Evolutionary conservation across 2,888 invertebrate genomes (phyloP), one percentile per base, ranked within the genome.

Genomic region (Malacosoma neustria): DNA sequence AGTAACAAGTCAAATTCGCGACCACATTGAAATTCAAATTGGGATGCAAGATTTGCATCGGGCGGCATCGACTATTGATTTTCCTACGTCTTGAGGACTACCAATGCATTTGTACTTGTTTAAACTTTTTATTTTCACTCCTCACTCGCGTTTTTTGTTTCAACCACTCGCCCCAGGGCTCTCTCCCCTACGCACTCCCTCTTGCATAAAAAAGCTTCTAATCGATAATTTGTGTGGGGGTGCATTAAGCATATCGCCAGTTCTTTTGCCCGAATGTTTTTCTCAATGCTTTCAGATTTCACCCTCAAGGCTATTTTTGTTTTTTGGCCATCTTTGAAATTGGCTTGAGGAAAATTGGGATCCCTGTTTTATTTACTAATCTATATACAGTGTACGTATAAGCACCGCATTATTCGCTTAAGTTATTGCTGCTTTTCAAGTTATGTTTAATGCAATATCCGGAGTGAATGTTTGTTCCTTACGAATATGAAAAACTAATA

Each of bases 171-270:
- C 84, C 84, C 80, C 64, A 65, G 58, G 70, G 69, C 58, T 53
- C 57, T 58, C 70, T 70, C 84, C 84, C 85, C 76, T 67, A 72
- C 70, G 73, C 63, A 74, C 56, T 76, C 84, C 81, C 85, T 85
- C 85, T 85, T 85, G 85, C 85, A 85, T 85, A 85, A 85, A 85
- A 85, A 85, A 85, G 85, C 82, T 80, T 77, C 84, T 85, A 85
- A 85, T 85, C 85, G 85, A 85, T 85, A 85, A 85, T 85, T 85
- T 85, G 77, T 85, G 81, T 85, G 85, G 85, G 81, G 84, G 85
- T 84, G 85, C 85, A 85, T 85, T 85, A 85, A 81, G 84, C 84
- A 85, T 85, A 85, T 81, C 81, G 82, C 62, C 64, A 71, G 72
- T 73, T 67, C 68, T 66, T 22, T 68, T 61, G 61, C 65, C 55